Conservation (phyloP, 2,888 invertebrate species). For the Acanthosepion pharaonis region DNA sequence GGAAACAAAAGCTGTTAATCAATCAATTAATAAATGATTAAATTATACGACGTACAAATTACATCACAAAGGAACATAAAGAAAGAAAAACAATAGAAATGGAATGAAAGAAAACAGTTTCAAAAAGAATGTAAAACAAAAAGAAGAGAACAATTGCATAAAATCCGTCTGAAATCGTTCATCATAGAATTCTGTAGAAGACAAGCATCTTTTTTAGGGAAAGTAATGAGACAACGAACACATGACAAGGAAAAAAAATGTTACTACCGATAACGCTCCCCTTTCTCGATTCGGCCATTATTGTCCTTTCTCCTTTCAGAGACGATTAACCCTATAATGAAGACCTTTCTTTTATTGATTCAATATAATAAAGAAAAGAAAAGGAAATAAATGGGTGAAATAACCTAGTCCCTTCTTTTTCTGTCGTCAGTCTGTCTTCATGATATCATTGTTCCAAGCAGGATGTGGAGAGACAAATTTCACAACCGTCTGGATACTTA, state of each 20-base stretch:
- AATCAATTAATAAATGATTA: no score
- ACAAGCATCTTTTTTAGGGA: background rate
- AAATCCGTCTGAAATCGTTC: background rate
- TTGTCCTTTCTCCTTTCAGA: background rate
- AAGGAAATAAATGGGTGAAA: no score
- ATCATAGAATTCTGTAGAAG: background rate
- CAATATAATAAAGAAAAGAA: background rate
- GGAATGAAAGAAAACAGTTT: no score
- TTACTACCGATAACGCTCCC: background rate
- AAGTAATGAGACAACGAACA: background rate
- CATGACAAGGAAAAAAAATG: background rate
- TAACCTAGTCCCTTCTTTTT: background rate
- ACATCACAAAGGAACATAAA: no score
- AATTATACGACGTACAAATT: no score
- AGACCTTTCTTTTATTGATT: background rate
- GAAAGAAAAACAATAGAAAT: no score
- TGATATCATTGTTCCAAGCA: background rate
- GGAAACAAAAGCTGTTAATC: no score
- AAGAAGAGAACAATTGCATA: no score
- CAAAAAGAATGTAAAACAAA: no score
- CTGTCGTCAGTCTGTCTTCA: background rate
- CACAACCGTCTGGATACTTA: background rate
- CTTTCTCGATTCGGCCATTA: background rate
- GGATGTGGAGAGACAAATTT: background rate
- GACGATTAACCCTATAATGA: background rate